A percentile compares a stretch with the other conserved stretches of the same genome.
Evolutionary conservation across 2,797 vertebrate genomes (phyloP).

Genomic region (Halcyon leucocephala): DNA sequence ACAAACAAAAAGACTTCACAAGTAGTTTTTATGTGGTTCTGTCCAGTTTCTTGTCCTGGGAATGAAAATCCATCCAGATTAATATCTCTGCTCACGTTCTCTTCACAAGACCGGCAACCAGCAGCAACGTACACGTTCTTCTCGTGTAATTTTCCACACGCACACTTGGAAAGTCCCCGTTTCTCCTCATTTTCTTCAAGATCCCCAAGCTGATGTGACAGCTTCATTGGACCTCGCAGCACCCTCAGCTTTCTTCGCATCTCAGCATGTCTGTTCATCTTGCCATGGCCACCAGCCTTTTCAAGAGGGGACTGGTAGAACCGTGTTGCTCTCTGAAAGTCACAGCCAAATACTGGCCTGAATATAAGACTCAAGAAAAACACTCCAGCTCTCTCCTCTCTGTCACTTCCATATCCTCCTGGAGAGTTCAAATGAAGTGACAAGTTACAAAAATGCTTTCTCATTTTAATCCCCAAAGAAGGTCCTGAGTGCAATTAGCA

Average conservation of each 20-base stretch:
- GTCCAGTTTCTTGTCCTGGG: neutral
- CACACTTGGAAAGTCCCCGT: neutral
- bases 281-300: neutral
- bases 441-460: neutral
- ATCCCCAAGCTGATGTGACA: neutral
- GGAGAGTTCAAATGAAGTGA: rapidly evolving
- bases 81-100: neutral
- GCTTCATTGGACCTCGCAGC: neutral
- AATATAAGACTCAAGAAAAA: neutral
- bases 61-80: neutral
- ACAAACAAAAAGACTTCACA: neutral
- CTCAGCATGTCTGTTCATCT: neutral
- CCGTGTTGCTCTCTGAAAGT: neutral
- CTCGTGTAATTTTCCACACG: neutral
- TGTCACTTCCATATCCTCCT: neutral
- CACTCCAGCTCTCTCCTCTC: neutral
- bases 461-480: neutral
- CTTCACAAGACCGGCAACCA: neutral
- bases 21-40: neutral
- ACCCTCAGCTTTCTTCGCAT: neutral
- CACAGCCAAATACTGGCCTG: neutral
- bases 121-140: neutral
- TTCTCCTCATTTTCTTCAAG: neutral
- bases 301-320: neutral
- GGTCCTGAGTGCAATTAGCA: neutral